Conservation (phyloP, 2,113 vertebrate species). For the Glareola pratincola region DNA sequence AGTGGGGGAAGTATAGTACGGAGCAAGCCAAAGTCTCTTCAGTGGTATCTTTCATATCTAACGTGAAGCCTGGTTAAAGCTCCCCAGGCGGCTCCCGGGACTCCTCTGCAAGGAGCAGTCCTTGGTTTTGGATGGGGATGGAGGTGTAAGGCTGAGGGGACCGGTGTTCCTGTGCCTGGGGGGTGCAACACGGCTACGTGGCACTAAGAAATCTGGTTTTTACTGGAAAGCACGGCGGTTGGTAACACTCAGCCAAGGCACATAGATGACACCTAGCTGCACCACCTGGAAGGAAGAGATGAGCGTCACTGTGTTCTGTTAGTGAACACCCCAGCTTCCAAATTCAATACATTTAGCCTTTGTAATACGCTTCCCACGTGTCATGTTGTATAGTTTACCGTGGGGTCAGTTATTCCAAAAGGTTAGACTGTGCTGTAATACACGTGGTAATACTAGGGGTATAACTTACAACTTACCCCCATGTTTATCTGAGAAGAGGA, state of each 20-base stretch:
- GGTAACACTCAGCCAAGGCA: not conserved
- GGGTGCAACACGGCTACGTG: rapidly evolving
- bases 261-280: not conserved
- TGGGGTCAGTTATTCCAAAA: not conserved
- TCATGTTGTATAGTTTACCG: not conserved
- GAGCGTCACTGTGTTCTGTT: rapidly evolving
- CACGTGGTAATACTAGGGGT: no score
- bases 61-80: not conserved
- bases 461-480: not conserved
- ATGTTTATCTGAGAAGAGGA: not conserved
- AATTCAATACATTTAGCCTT: not conserved
- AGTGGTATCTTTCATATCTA: not conserved
- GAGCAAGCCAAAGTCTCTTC: not conserved
- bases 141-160: no score
- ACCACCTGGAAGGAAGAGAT: not conserved
- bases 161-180: not conserved
- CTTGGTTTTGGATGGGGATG: not conserved
- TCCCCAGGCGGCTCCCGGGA: not conserved
- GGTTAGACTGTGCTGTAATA: no score
- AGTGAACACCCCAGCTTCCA: not conserved
- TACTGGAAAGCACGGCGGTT: rapidly evolving
- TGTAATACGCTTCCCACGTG: no score
- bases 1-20: not conserved
- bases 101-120: no score
- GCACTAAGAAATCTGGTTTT: not conserved